phyloP scores from a whole-genome alignment of 1,140 invertebrate species.

The Sminthurides bifidus region DNA sequence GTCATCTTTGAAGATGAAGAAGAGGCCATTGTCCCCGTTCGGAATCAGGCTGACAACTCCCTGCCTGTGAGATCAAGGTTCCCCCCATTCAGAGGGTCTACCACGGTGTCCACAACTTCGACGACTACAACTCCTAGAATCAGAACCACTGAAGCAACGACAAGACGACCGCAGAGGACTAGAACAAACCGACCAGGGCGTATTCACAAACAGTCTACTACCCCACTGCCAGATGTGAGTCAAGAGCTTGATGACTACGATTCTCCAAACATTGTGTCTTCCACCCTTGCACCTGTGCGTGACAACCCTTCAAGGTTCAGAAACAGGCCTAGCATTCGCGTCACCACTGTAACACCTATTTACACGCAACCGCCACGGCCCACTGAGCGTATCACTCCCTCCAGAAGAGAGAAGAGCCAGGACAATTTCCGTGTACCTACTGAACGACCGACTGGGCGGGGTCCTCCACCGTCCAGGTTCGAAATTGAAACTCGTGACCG shows the following conservation, averaged over 20 bases:
- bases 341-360: no score
- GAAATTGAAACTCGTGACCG: not conserved
- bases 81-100: not conserved
- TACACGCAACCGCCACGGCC: no score
- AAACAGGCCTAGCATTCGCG: no score
- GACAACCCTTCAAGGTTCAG: no score
- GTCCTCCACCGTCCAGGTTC: not conserved
- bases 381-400: no score
- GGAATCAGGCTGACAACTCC: no score
- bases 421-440: not conserved
- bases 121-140: slow-evolving; percentile 5
- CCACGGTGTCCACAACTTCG: slow-evolving; percentile 3
- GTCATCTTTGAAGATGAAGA: no score
- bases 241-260: slow-evolving; percentile 7
- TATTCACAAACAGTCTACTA: not conserved
- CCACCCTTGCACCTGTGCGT: no score
- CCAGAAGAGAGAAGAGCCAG: no score
- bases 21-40: no score
- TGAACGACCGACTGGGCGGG: not conserved
- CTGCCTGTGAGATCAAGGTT: not conserved
- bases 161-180: not conserved
- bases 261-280: not conserved
- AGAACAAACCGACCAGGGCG: not conserved
- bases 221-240: not conserved
- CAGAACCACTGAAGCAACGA: not conserved